These are phyloP conservation scores for Physocephala rufipes DNA, from an alignment of 2,888 invertebrate genomes.

Conservation along the genomic window DNA sequence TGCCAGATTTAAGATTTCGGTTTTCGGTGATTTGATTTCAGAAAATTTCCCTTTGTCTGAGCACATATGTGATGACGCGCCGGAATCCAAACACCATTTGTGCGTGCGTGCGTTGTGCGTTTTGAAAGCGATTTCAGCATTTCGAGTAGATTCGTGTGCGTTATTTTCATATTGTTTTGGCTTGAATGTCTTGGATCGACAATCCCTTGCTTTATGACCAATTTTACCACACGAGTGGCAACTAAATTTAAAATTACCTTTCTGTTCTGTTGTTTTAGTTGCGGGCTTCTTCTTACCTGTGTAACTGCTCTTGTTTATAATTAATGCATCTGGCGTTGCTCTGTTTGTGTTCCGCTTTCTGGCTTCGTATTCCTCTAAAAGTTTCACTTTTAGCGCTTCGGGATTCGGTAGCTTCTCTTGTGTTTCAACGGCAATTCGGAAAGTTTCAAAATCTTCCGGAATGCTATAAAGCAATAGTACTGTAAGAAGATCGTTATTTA, in stretches of 20 bases:
- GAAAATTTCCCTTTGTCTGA: no score
- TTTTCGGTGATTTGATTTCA: no score
- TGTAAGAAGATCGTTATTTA: constrained; percentile 33
- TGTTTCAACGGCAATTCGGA: constrained; percentile 37
- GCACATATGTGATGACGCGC: no score
- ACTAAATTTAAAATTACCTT: constrained; percentile 17
- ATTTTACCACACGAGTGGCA: constrained; percentile 31
- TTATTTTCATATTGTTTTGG: neutral
- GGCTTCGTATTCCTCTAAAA: constrained; percentile 32
- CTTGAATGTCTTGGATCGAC: constrained; percentile 16
- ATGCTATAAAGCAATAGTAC: constrained; percentile 39
- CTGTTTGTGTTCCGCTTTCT: constrained; percentile 26
- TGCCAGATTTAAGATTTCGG: no score
- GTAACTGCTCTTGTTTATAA: no score
- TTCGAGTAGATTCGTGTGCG: no score
- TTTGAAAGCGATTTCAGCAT: no score
- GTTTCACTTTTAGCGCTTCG: constrained; percentile 17
- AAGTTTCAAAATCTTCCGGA: constrained; percentile 33
- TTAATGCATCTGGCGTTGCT: no score
- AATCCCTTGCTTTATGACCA: constrained; percentile 26
- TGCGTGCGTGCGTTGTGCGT: no score
- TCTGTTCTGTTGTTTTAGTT: no score
- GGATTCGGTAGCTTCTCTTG: constrained; percentile 30
- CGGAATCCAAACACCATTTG: no score
- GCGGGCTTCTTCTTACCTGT: no score